These are phyloP conservation scores for Alentia gelatinosa DNA, from an alignment of 2,888 invertebrate genomes.

Conservation along the genomic window DNA sequence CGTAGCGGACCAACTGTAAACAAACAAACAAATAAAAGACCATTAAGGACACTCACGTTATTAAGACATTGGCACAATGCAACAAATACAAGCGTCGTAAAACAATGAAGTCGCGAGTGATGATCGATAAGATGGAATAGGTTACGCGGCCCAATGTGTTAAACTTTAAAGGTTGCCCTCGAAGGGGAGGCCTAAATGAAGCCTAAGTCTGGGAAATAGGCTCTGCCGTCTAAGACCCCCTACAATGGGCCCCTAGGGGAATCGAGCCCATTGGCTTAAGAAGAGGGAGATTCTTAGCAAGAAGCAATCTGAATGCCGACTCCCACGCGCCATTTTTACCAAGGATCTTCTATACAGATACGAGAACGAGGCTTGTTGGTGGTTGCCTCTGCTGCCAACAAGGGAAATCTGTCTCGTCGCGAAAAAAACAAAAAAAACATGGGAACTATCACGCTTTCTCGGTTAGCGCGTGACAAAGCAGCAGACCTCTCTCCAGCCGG, in stretches of 20 bases:
- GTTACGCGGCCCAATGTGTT: background rate
- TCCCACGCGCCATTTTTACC: background rate
- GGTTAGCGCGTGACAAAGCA: background rate
- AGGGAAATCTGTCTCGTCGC: background rate
- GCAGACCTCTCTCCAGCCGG: background rate
- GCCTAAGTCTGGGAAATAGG: background rate
- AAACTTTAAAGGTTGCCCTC: background rate
- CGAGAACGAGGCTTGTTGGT: background rate
- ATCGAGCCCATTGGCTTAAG: background rate
- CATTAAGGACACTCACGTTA: too few relatives aligned
- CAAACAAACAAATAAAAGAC: background rate
- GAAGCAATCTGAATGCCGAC: background rate
- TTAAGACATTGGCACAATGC: too few relatives aligned
- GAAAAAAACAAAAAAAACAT: too few relatives aligned
- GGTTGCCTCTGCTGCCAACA: background rate
- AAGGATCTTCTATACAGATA: background rate
- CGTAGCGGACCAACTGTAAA: slow-evolving; percentile 40
- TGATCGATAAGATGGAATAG: background rate
- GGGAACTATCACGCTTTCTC: background rate
- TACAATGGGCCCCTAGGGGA: background rate
- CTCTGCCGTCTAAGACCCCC: background rate
- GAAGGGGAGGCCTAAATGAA: background rate
- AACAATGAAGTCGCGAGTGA: too few relatives aligned
- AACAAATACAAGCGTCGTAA: too few relatives aligned
- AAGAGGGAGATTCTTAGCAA: background rate